Base-by-base conservation (phyloP, 1,140 invertebrate genomes). In the Reticulitermes speratus region DNA sequence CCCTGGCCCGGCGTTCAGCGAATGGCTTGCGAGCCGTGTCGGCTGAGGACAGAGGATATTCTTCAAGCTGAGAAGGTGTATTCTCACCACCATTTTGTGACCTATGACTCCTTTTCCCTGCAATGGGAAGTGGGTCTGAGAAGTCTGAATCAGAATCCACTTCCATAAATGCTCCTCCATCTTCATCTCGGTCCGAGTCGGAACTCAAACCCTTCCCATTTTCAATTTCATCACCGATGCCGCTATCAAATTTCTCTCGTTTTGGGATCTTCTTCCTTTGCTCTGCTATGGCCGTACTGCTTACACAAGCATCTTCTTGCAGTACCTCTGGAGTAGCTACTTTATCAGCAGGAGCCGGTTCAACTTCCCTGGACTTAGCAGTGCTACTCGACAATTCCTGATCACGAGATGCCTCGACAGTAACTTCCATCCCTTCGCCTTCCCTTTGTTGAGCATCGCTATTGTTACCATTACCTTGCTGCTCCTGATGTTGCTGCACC, bases 221-320 rank as follows among this genome's bases (percentile, higher is more conserved):
- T 90, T 91, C 83, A 89, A 87, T 88, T 85, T 92, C 91, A 83
- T 93, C 92, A 6, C 91, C 93, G 32, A 94, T 89, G 9, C 93
- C 93, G 87, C 92, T 93, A 89, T 94, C 93, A 55, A 93, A 90
- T 89, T 94, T 94, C 89, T 93, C 92, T n/a, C 93, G 89, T 89
- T 93, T 93, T 44, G 90, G 87, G 30, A 89, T 87, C 52, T 89
- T 89, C 32, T 90, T 89, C 48, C 88, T 86, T 85, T 90, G 86
- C 21, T 88, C 75, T 59, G 45, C 12, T 44, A 48, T 55, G 81
- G 48, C 81, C 30, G 83, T 48, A 38, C 25, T 86, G 32, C 21
- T 75, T 32, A 59, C 21, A 87, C 75, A 45, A 82, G 52, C 82
- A 45, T 75, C 25, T 32, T 85, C 81, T n/a, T 86, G 52, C 12